Evolutionary conservation across 2,113 vertebrate genomes (phyloP).

Genomic region (Saccopteryx leptura): DNA sequence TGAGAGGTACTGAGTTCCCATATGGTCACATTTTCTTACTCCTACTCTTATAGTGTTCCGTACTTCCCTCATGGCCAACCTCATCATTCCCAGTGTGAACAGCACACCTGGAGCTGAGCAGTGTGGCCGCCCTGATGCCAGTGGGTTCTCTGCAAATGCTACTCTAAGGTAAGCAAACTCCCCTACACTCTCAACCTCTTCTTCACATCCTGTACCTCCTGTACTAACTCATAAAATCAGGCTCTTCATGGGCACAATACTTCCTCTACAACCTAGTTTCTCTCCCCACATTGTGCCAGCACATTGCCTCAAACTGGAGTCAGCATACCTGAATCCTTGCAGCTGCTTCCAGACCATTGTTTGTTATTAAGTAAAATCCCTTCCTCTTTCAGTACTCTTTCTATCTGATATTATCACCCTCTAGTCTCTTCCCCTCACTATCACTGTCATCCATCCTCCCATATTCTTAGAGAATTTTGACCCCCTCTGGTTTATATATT

Average conservation of each 20-base stretch:
- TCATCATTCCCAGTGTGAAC: not conserved
- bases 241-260: not conserved
- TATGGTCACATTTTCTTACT: not conserved
- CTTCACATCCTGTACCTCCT: not conserved
- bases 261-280: not conserved
- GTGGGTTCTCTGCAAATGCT: not conserved
- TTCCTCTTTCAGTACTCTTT: not conserved
- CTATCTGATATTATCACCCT: not conserved
- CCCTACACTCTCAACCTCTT: not conserved
- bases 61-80: not conserved
- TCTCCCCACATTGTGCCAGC: not conserved
- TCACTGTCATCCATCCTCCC: not conserved
- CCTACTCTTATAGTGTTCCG: not conserved
- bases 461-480: constrained; percentile 10
- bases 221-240: not conserved
- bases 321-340: not conserved
- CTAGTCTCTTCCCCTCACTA: not conserved
- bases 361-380: not conserved
- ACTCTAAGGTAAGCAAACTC: constrained; percentile 35
- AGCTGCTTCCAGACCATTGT: not conserved
- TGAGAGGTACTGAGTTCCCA: not conserved
- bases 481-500: not conserved
- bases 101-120: not conserved
- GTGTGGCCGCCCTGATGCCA: not conserved
- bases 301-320: not conserved